Evolutionary conservation across 1,140 invertebrate species (phyloP), one percentile per base, ranked within the genome.

Genomic region (Panagrolaimus sp.): DNA sequence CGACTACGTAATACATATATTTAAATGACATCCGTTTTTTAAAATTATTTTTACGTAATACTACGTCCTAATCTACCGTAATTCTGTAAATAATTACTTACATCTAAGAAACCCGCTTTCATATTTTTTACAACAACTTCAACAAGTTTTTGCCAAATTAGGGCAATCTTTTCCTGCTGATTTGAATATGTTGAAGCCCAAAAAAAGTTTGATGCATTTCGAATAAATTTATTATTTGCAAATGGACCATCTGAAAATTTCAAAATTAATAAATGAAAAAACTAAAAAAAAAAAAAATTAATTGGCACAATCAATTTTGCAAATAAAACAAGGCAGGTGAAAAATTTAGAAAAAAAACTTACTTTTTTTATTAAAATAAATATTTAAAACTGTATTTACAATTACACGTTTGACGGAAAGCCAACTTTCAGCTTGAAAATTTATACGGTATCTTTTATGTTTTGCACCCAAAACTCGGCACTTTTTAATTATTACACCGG

Each of bases 81-180:
- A 28, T 55, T 1, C 7, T 21, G 26, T 21, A 52, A 15, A 26
- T 7, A 58, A 14, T n/a, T n/a, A 58, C 52, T 58, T 58, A 58
- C 52, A 58, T 58, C 52, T 28, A 58, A 26, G 5, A 58, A 58
- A 4, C 52, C 52, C 12, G 52, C 21, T 28, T 58, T 58, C 52
- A 58, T 58, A 17, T 58, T 58, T 21, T 28, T 58, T 28, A 58
- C 52, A 14, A 58, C 52, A 28, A 58, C 52, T 26, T 58, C 52
- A n/a, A 58, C 28, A 4, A 58, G 17, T 24, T 58, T 28, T 28
- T 26, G n/a, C 52, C 52, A 58, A 17, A 58, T 58, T 12, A 12
- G 10, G 2, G 21, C 21, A 58, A 58, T 58, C 17, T 58, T 58
- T 4, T 58, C 52, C 17, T 58, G 52, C 28, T 58, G 28, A 24